Evolutionary conservation across 2,888 invertebrate species (phyloP), one percentile per base, ranked within the genome.

Genomic region (Caprella mutica): DNA sequence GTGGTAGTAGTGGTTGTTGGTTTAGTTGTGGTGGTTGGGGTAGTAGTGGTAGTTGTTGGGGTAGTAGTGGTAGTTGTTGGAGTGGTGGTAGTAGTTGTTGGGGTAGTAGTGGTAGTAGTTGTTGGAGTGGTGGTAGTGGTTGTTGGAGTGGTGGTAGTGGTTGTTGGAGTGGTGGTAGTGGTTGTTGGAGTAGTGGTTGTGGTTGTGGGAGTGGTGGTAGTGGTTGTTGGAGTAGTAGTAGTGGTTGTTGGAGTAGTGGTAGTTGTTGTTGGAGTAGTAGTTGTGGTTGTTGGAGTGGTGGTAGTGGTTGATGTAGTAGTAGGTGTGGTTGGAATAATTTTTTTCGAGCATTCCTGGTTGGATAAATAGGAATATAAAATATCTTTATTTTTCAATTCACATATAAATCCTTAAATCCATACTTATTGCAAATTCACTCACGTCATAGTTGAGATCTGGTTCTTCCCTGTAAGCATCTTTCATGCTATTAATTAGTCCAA

Each of bases 401-500:
- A n/a, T n/a, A n/a, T n/a, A n/a, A n/a, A n/a, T n/a, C n/a, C n/a
- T n/a, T n/a, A n/a, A n/a, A n/a, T n/a, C n/a, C n/a, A n/a, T n/a
- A n/a, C n/a, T n/a, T n/a, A n/a, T n/a, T n/a, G n/a, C n/a, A n/a
- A n/a, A n/a, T n/a, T n/a, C n/a, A n/a, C n/a, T n/a, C n/a, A n/a
- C n/a, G n/a, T n/a, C n/a, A n/a, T n/a, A n/a, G n/a, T n/a, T n/a
- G n/a, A n/a, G n/a, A n/a, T n/a, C n/a, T n/a, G n/a, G n/a, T n/a
- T n/a, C n/a, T n/a, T n/a, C n/a, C n/a, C 23, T 19, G 33, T 55
- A 43, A 0, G 54, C 56, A 1, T 42, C 17, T 26, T 53, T 53
- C 38, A 60, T 60, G 21, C 17, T 30, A 8, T 38, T 19, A n/a
- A 60, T 53, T 17, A 60, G 39, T 30, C 43, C 33, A 56, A 54